These are phyloP conservation scores for Chroicocephalus ridibundus DNA, from an alignment of 2,113 vertebrate species.

Conservation along the genomic window DNA sequence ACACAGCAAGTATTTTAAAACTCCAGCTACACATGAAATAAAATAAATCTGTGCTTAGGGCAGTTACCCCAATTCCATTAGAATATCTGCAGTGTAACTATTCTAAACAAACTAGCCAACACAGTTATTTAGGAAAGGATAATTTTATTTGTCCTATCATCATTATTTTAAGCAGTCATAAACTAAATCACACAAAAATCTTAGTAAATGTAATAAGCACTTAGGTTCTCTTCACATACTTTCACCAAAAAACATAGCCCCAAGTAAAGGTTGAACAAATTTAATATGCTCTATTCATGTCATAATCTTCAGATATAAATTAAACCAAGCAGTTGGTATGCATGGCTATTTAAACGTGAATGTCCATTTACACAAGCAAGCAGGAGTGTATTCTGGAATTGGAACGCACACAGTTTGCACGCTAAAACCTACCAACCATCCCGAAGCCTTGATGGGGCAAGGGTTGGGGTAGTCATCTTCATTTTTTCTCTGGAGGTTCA, in stretches of 20 bases:
- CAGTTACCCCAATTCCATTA: not conserved
- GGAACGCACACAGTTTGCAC: not conserved
- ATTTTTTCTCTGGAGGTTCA: slow-evolving; percentile 75
- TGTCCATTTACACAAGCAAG: not conserved
- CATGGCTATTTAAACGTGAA: not conserved
- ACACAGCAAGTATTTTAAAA: not conserved
- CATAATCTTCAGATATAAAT: not conserved
- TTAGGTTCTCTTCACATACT: not conserved
- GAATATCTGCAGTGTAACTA: not conserved
- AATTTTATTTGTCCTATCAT: not conserved
- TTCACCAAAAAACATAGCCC: not conserved
- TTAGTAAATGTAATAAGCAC: not conserved
- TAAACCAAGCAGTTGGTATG: not conserved
- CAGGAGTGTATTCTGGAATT: not conserved
- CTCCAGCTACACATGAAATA: not conserved
- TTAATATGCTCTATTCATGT: not conserved
- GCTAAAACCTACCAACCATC: not conserved
- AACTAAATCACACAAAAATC: not conserved
- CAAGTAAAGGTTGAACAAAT: not conserved
- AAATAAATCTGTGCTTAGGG: not conserved
- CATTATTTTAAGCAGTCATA: not conserved
- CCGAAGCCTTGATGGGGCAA: not conserved
- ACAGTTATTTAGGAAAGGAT: not conserved
- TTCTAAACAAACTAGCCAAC: not conserved
- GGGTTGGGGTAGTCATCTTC: not conserved